Percentiles rank a stretch among this genome's conserved stretches.
phyloP scores from a whole-genome alignment of 1,140 invertebrate species.

The Drosophila dunni region DNA sequence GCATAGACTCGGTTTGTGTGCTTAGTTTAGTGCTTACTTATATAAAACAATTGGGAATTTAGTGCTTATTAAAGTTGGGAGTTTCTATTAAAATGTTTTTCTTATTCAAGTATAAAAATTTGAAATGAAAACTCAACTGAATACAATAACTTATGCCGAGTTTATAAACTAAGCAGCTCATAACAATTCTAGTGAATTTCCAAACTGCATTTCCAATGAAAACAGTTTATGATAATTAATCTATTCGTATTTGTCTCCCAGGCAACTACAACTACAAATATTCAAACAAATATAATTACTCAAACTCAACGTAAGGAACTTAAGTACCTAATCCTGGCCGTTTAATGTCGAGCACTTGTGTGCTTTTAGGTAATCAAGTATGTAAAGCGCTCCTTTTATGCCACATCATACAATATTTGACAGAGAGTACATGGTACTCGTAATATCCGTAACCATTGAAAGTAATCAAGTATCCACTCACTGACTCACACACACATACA shows the following conservation, averaged over 20 bases:
- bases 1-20: background rate
- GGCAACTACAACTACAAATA: background rate
- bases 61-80: background rate
- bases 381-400: conserved; percentile 37
- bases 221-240: background rate
- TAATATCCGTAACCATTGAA: conserved; percentile 40
- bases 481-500: conserved; percentile 26
- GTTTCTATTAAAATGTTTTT: background rate
- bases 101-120: no score
- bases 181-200: no score
- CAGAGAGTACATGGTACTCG: conserved; percentile 4
- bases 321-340: conserved; percentile 6
- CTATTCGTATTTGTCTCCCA: background rate
- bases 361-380: conserved; percentile 38
- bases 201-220: no score
- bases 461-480: conserved; percentile 53
- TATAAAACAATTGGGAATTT: background rate
- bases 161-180: no score
- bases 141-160: no score
- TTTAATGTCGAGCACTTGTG: conserved; percentile 25
- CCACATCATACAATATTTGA: background rate
- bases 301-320: conserved; percentile 2
- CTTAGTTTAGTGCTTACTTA: conserved; percentile 3
- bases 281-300: background rate
- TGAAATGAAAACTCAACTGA: no score